phyloP scores from a whole-genome alignment of 2,113 vertebrate species.

The Oxyura jamaicensis region DNA sequence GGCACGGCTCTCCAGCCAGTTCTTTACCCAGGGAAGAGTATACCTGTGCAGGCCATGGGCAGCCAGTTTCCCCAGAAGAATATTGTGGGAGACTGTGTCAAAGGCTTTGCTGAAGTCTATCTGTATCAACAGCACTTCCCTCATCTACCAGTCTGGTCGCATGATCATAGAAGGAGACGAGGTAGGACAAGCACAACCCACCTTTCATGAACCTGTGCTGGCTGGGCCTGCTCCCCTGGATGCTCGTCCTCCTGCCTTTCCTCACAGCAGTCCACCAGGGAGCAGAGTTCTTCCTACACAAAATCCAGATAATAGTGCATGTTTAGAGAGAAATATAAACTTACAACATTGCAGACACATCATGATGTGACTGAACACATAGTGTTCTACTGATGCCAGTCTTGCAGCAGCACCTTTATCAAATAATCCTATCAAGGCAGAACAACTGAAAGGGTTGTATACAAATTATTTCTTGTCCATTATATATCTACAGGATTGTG shows the following conservation, averaged over 20 bases:
- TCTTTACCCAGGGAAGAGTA: no score
- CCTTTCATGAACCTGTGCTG: no score
- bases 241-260: neutral
- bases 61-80: no score
- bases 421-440: neutral
- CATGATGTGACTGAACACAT: neutral
- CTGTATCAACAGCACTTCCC: no score
- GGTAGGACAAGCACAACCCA: no score
- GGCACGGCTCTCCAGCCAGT: no score
- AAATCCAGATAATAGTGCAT: neutral
- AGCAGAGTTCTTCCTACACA: neutral
- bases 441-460: neutral
- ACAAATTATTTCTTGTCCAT: neutral
- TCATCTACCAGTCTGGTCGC: no score
- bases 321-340: neutral
- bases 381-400: neutral
- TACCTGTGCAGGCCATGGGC: no score
- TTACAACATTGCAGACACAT: neutral
- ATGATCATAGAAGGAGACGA: no score
- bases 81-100: no score
- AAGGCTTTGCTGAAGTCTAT: no score
- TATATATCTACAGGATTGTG: neutral
- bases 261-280: neutral
- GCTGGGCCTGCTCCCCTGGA: no score
- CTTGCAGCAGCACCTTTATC: neutral